phyloP scores from a whole-genome alignment of 2,888 invertebrate species.

The Athetis lepigone region DNA sequence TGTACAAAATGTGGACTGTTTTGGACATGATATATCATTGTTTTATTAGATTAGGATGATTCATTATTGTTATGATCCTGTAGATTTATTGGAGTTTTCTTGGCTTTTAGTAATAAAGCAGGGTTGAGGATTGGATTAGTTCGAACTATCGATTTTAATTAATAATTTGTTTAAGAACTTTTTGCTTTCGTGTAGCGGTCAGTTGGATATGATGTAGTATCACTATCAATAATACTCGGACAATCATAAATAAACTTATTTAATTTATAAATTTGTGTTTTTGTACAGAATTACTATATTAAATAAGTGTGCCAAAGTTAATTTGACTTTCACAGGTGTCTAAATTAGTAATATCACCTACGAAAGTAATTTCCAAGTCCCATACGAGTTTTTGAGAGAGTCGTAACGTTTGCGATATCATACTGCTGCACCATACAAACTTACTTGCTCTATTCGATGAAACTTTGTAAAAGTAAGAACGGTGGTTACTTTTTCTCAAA shows the following conservation, averaged over 20 bases:
- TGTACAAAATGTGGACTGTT: conserved; percentile 66
- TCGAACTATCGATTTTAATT: conserved; percentile 12
- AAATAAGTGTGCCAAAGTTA: too few species aligned
- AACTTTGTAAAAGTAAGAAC: too few species aligned
- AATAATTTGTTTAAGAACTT: conserved; percentile 8
- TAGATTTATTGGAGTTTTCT: conserved; percentile 47
- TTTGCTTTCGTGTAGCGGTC: background rate
- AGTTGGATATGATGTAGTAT: background rate
- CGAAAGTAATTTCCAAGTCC: background rate
- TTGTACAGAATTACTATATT: too few species aligned
- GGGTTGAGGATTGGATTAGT: conserved; percentile 10
- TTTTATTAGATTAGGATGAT: conserved; percentile 61
- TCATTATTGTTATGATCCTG: conserved; percentile 51
- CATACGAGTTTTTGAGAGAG: too few species aligned
- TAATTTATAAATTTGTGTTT: too few species aligned
- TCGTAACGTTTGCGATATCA: too few species aligned
- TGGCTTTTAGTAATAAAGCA: conserved; percentile 11
- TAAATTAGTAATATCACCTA: too few species aligned
- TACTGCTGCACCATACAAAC: too few species aligned
- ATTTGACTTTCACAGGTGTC: too few species aligned
- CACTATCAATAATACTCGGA: background rate
- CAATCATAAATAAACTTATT: background rate
- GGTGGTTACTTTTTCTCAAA: too few species aligned
- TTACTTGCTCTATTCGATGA: too few species aligned
- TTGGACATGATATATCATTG: conserved; percentile 69